phyloP scores from a whole-genome alignment of 2,888 invertebrate genomes.

The Hartigia nigra region DNA sequence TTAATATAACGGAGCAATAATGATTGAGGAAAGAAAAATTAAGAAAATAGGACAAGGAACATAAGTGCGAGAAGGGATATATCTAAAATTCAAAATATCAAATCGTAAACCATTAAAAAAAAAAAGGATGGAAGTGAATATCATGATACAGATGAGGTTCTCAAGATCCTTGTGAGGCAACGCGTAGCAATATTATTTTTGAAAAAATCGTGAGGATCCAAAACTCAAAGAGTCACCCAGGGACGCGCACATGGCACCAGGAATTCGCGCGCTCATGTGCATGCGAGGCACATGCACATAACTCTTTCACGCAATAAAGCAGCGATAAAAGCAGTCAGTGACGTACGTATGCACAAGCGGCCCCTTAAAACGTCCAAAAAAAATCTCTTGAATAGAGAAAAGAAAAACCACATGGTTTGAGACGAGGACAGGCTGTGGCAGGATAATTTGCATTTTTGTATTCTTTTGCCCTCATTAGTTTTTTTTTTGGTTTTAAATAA shows the following conservation, averaged over 20 bases:
- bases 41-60: background rate
- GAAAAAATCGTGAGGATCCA: background rate
- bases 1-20: background rate
- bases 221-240: background rate
- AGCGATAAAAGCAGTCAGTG: background rate
- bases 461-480: conserved; percentile 12
- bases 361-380: background rate
- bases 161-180: background rate
- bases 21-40: background rate
- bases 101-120: background rate
- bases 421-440: background rate
- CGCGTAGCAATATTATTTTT: background rate
- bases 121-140: background rate
- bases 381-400: background rate
- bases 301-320: background rate
- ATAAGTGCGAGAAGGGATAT: background rate
- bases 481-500: conserved; percentile 7
- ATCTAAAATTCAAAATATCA: background rate
- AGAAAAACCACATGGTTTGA: background rate
- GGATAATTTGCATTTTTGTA: background rate
- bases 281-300: background rate
- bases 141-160: background rate
- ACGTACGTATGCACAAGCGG: background rate
- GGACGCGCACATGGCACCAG: background rate
- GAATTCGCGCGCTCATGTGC: background rate